phyloP scores from a whole-genome alignment of 2,113 vertebrate species.

The Dipodomys spectabilis region DNA sequence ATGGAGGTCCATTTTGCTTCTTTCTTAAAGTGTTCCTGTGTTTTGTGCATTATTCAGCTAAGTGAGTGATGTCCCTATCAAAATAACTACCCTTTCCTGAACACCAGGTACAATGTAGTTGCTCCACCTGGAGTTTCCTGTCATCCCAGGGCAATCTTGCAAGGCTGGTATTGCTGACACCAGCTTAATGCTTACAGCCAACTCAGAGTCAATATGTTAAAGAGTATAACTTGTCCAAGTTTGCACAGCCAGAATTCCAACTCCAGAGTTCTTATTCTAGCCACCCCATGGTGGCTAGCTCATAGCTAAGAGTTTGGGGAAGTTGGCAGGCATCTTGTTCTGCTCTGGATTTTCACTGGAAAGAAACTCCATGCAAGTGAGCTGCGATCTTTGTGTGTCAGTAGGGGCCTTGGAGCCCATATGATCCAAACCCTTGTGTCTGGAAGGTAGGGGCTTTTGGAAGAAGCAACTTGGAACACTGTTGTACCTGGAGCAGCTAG shows the following conservation, averaged over 20 bases:
- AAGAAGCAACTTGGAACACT: background rate
- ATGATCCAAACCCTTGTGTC: background rate
- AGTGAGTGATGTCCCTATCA: background rate
- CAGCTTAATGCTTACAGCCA: background rate
- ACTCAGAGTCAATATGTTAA: background rate
- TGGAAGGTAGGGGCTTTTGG: background rate
- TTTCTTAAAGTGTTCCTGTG: background rate
- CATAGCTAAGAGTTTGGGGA: fast-evolving
- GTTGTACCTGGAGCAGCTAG: background rate
- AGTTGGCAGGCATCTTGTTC: background rate
- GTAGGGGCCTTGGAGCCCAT: background rate
- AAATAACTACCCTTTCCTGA: background rate
- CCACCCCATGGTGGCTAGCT: background rate
- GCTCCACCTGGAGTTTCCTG: background rate
- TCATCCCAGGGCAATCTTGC: background rate
- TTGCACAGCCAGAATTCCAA: background rate
- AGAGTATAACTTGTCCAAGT: background rate
- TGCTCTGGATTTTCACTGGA: background rate
- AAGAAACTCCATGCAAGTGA: background rate
- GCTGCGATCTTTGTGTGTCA: background rate
- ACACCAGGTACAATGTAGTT: no score
- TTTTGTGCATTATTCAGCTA: background rate
- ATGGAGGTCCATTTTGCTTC: background rate
- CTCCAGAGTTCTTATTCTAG: background rate
- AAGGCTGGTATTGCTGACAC: background rate